phyloP scores from a whole-genome alignment of 2,888 invertebrate genomes.

The Limenitis camilla region DNA sequence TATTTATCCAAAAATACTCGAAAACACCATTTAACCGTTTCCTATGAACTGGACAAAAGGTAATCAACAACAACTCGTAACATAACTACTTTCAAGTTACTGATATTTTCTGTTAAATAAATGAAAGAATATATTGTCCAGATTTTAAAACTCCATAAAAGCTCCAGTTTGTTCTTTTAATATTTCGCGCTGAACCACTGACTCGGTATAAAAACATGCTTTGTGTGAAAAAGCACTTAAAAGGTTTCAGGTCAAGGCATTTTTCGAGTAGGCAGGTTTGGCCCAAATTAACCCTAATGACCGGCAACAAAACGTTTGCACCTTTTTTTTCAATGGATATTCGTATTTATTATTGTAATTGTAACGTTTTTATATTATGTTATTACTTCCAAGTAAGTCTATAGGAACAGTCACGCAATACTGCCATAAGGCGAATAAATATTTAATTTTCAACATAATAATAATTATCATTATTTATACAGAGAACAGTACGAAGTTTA shows the following conservation, averaged over 20 bases:
- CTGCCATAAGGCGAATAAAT: conserved; percentile 19
- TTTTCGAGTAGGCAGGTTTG: conserved; percentile 18
- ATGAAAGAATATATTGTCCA: background rate
- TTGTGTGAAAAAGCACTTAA: conserved; percentile 18
- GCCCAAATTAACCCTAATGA: conserved; percentile 27
- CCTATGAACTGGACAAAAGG: too few relatives aligned
- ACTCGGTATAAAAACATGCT: conserved; percentile 11
- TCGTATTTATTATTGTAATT: conserved; percentile 22
- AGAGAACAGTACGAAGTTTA: too few relatives aligned
- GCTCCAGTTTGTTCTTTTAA: background rate
- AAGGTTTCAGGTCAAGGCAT: conserved; percentile 18
- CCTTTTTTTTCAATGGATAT: conserved; percentile 9
- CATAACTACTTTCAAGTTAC: too few relatives aligned
- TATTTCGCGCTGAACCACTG: conserved; percentile 1
- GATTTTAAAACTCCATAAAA: conserved; percentile 3
- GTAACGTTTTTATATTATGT: conserved; percentile 20
- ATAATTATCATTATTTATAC: too few relatives aligned
- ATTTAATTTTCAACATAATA: background rate
- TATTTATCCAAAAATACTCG: too few relatives aligned
- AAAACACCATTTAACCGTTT: too few relatives aligned
- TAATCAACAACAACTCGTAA: too few relatives aligned
- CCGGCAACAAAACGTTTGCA: conserved; percentile 20
- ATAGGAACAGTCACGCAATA: conserved; percentile 14
- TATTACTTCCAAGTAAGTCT: conserved; percentile 11
- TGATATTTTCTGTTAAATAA: background rate